These are phyloP conservation scores for Porphyrio hochstetteri DNA, from an alignment of 2,113 vertebrate genomes.

Conservation along the genomic window DNA sequence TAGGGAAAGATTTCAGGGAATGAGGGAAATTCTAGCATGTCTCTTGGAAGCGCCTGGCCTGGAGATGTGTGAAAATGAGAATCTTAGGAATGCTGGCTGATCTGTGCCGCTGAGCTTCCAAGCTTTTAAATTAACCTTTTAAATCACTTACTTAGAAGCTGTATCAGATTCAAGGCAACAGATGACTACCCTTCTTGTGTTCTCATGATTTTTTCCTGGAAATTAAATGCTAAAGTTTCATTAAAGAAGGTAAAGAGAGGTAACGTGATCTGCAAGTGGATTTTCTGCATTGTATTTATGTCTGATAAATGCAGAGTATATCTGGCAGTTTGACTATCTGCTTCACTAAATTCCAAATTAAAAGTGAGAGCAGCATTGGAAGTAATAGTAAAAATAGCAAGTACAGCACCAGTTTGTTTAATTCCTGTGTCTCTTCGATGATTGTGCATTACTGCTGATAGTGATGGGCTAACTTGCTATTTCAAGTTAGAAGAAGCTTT, in stretches of 20 bases:
- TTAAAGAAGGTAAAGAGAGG: neutral
- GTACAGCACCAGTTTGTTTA: neutral
- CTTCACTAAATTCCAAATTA: neutral
- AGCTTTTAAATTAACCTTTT: neutral
- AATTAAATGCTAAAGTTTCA: neutral
- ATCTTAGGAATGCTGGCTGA: accelerated
- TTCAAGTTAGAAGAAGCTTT: neutral
- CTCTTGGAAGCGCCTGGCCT: neutral
- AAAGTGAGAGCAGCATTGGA: neutral
- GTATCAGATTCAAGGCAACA: neutral
- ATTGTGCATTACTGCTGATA: neutral
- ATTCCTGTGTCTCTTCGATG: neutral
- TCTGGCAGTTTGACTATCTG: neutral
- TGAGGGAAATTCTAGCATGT: neutral
- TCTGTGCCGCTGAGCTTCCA: neutral
- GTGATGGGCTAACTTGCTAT: neutral
- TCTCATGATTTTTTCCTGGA: neutral
- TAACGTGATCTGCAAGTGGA: neutral
- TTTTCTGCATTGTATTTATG: neutral
- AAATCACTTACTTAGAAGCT: neutral
- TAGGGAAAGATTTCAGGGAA: neutral
- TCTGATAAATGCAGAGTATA: neutral
- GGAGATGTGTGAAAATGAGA: neutral
- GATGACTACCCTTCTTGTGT: neutral
- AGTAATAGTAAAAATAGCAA: neutral